Conservation (phyloP, 1,140 invertebrate species). For the Aphelenchoides besseyi region DNA sequence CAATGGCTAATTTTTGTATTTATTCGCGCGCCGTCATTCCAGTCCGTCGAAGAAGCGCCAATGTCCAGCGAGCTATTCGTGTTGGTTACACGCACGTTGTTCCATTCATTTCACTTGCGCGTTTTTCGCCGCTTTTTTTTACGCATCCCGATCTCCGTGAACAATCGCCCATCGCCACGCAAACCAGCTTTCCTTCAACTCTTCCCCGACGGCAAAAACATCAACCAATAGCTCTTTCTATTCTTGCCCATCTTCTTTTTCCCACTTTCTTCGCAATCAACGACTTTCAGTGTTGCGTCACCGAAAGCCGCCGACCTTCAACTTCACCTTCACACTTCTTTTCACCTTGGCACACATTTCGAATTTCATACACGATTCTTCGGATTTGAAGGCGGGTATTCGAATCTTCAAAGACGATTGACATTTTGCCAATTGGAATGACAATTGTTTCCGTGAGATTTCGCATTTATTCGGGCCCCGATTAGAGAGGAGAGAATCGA, state of each 20-base stretch:
- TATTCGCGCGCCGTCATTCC: too few relatives aligned
- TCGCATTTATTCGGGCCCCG: too few relatives aligned
- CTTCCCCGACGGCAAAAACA: neutral
- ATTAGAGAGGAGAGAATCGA: too few relatives aligned
- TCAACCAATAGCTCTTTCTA: neutral
- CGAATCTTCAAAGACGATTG: too few relatives aligned
- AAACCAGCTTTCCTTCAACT: neutral
- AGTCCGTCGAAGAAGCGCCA: too few relatives aligned
- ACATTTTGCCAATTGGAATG: too few relatives aligned
- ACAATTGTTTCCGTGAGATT: too few relatives aligned
- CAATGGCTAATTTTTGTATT: too few relatives aligned
- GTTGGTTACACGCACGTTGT: neutral
- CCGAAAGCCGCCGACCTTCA: neutral
- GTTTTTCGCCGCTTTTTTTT: neutral
- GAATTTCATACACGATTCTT: too few relatives aligned
- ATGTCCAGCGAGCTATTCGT: neutral
- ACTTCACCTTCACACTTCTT: constrained; percentile 14
- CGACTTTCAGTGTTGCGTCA: constrained; percentile 5
- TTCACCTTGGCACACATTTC: too few relatives aligned
- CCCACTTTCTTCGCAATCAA: neutral
- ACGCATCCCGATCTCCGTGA: neutral
- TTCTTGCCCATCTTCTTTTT: neutral
- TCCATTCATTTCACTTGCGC: constrained; percentile 1
- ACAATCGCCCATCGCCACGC: neutral
- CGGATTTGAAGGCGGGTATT: too few relatives aligned